Base-by-base conservation (phyloP, 2,888 invertebrate species). In the Tillus elongatus region DNA sequence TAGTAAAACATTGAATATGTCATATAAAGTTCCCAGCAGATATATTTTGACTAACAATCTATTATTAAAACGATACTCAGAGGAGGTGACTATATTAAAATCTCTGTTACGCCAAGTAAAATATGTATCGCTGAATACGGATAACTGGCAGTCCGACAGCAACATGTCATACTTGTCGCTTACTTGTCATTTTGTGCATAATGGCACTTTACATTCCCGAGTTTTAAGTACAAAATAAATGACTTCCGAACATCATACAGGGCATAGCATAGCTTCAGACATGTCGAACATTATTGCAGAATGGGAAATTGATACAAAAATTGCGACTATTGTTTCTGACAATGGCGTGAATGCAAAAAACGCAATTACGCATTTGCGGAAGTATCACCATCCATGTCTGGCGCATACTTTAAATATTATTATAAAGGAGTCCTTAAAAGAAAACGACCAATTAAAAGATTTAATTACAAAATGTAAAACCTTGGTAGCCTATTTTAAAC, bases 321-420 rank as follows among this genome's bases (percentile, higher is more conserved):
- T 47, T 9, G 36, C 41, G 3, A 42, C 47, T 2, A 36, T 49
- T 29, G 42, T 51, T 11, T 44, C 49, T 6, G 47, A 51, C 28
- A 51, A 50, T 36, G 49, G 40, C 2, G 31, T 45, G 1, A 49
- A 47, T 29, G 38, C 46, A 10, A 45, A 49, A 45, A 43, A 38
- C 33, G 46, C 46, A 10, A 41, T 49, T 4, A 37, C 6, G 4
- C 32, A 42, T 37, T 36, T 48, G 6, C 28, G 31, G 15, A 49
- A 48, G 35, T 12, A 36, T 13, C 47, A 50, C 37, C 42, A 49
- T 36, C 47, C 49, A 9, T 51, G 50, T 40, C 44, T 51, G 4
- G 49, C 49, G 12, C 50, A 50, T 38, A 49, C 45, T 1, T 35
- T 48, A 16, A 50, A 51, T 43, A 12, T 49, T 30, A 35, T 26